Evolutionary conservation across 2,888 invertebrate species (phyloP), one percentile per base, ranked within the genome.

Genomic region (Gortyna flavago): DNA sequence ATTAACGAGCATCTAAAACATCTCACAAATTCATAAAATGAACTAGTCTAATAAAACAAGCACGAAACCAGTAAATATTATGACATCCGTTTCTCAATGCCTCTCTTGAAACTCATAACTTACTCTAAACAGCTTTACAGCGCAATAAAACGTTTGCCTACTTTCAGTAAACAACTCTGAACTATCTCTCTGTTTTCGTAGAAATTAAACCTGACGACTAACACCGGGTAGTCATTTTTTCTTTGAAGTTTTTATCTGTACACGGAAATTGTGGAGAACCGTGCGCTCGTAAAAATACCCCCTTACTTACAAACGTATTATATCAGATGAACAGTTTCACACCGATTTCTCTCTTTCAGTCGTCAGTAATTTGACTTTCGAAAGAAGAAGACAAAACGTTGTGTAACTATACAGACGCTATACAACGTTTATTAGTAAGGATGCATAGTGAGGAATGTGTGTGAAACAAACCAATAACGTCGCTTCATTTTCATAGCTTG

Each of bases 81-180:
- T 81, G 81, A 81, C 85, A 81, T 81, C 75, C 75, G 83, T 41
- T 80, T 71, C 67, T 48, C 38, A 71, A 76, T 84, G 41, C 57
- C 25, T 5, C 71, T 80, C 71, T 74, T 79, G 71, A 79, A 82
- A 83, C n/a, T 73, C 66, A 66, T 79, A 67, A 72, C 68, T 83
- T 71, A 72, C 54, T 76, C 75, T 67, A 68, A 73, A 84, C 84
- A 29, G 80, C 70, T 84, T 84, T 74, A 83, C 75, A 80, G 41
- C 66, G 48, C 59, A 44, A 84, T 83, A 85, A 83, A 85, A 57
- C 67, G 64, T 81, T 85, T 68, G 38, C 59, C 67, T 76, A 68
- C 67, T 75, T 80, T 59, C 41, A 61, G 81, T 85, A 76, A 76
- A 81, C 72, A 83, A 67, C n/a, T 71, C 0, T 25, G 48, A 51